Evolutionary conservation across 53 echinoderm and acorn worm genomes (phyloP), one percentile per base, ranked within the genome.

Genomic region (Patiria pectinifera): DNA sequence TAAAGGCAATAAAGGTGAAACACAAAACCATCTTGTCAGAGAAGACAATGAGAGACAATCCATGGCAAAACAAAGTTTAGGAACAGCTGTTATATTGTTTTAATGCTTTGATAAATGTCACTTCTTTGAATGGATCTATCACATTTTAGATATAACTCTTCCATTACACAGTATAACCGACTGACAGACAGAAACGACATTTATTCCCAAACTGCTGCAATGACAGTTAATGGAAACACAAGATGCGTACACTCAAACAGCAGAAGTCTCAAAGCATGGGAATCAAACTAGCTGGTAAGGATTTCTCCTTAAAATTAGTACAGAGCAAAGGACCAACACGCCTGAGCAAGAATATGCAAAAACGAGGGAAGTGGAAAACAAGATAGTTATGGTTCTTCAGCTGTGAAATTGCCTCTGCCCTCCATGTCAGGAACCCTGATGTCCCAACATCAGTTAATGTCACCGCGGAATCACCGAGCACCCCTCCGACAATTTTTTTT

Each of bases 401-500:
- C 77, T 87, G 87, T 87, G 78, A 87, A 87, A 87, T 87, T 76
- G 87, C 58, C 82, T 72, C 61, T 15, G 22, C 87, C 76, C 76
- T 53, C 60, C 66, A 3, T 60, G 87, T 87, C 87, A 87, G 76
- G 78, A 78, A 87, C 87, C 48, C 59, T 77, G 87, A 87, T 87
- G 76, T 77, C 78, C 53, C 76, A 74, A 87, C 87, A 87, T 87
- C 60, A 78, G 78, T 78, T 87, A 87, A 87, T 87, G 87, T 87
- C 87, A 87, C 78, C 87, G 59, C 2, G 62, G 78, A 62, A 78
- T 87, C 87, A 60, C 60, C 59, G 87, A 58, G 76, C 87, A 87
- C 77, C 43, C 76, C 23, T 19, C 23, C 5, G 6, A 21, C 19
- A 58, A 14, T 23, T 58, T 23, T 23, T 81, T 58, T 53, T 19